Base-by-base conservation (phyloP, 53 echinoderm and acorn worm genomes). In the Hippasteria phrygiana region DNA sequence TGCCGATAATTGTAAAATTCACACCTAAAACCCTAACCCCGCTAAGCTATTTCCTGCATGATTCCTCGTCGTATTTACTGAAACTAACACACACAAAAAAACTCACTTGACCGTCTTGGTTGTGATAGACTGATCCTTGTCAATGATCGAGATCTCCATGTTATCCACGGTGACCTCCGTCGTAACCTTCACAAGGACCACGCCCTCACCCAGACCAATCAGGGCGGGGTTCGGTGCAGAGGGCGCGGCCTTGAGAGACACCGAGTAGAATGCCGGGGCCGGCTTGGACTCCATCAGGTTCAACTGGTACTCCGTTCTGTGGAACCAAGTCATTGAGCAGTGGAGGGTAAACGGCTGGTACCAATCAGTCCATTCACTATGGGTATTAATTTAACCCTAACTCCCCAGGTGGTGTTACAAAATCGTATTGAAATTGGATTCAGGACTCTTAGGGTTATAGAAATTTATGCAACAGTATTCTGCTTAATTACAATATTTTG, bases 61-160 rank as follows among this genome's bases (percentile, higher is more conserved):
- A 51, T 51, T 1, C 1, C 18, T 18, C 51, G 1, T 6, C 63
- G 1, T 1, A 3, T 24, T 22, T 5, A 31, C 1, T 24, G 10
- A 5, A 27, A 14, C 34, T 42, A 73, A 35, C 24, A 5, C 39
- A 2, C 11, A 28, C 34, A 75, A 17, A 24, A 59, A 66, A 4
- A 89, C 93, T 90, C 47, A 97, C 97, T 88, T 95, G 66, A 90
- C 87, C 6, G 97, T 92, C 89, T 97, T 97, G 50, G 97, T 92
- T 43, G 97, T 93, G 74, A 94, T 95, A 18, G 95, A 93, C 88
- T 97, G 97, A 67, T 97, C 97, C 37, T 90, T 94, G 72, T 97
- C 97, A 5, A 97, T 88, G 62, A 97, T 75, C 4, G 86, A 85
- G 83, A 97, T 88, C 91, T 97, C 97, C 71, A 91, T 93, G 69